Evolutionary conservation across 2,888 invertebrate genomes (phyloP).

Genomic region (Lacanobia oleracea): DNA sequence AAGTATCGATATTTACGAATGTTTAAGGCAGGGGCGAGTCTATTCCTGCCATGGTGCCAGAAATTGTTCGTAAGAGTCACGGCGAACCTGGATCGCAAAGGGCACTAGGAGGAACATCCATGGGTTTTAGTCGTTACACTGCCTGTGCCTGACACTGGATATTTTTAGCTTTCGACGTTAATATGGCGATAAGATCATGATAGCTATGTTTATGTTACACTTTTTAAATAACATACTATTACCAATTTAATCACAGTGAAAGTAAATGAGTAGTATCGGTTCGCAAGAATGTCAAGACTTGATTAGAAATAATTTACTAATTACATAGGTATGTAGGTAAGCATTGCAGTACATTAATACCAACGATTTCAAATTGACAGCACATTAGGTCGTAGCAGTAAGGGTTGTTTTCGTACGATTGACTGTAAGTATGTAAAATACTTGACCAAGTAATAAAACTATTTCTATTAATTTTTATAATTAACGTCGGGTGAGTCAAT

Average conservation of each 20-base stretch:
- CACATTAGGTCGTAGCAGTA: not conserved
- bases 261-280: conserved; percentile 15
- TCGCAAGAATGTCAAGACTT: conserved; percentile 33
- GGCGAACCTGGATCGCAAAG: too few species aligned
- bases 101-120: too few species aligned
- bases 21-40: too few species aligned
- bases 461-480: conserved; percentile 18
- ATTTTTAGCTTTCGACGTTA: not conserved
- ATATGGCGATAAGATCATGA: not conserved
- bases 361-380: not conserved
- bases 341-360: not conserved
- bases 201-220: not conserved
- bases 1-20: too few species aligned
- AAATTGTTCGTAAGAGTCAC: too few species aligned
- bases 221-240: not conserved
- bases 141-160: too few species aligned
- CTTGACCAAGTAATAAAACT: not conserved
- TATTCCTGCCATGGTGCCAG: too few species aligned
- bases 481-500: conserved; percentile 20
- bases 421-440: not conserved
- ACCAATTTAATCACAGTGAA: conserved; percentile 24
- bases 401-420: not conserved
- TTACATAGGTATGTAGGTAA: not conserved
- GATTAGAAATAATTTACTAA: conserved; percentile 7
- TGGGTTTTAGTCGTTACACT: too few species aligned